A percentile compares a stretch with the other conserved stretches of the same genome.
These are phyloP conservation scores for Orientallactaga sibirica DNA, from an alignment of 2,797 vertebrate genomes.

Conservation along the genomic window DNA sequence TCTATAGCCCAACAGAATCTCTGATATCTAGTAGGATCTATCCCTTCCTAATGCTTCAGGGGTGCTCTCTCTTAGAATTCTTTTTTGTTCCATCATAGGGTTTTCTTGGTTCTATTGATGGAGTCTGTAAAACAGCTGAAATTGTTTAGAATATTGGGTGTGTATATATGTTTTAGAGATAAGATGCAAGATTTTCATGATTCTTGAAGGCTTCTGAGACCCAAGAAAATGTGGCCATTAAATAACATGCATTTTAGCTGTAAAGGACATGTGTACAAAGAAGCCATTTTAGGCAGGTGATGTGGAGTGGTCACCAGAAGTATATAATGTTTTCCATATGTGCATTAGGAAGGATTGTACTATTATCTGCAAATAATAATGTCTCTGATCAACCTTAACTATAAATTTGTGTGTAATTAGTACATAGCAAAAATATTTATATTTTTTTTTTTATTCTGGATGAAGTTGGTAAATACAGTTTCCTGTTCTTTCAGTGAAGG, in stretches of 20 bases:
- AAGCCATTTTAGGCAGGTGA: conserved; percentile 35
- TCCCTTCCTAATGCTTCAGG: background rate
- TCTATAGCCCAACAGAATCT: background rate
- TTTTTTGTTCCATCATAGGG: background rate
- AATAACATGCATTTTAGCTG: background rate
- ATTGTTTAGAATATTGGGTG: background rate
- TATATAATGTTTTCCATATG: conserved; percentile 26
- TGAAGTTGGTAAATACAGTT: conserved; percentile 56
- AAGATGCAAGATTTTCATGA: background rate
- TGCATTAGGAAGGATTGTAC: conserved; percentile 9
- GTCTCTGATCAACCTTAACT: conserved; percentile 22
- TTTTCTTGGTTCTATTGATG: background rate
- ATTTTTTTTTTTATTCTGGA: conserved; percentile 48
- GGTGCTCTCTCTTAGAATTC: conserved; percentile 1
- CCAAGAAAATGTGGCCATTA: background rate
- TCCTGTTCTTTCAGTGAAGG: conserved; percentile 2
- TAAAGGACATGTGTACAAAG: background rate
- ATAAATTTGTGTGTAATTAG: conserved; percentile 40
- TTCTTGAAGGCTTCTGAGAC: conserved; percentile 43
- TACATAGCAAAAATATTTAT: conserved; percentile 39
- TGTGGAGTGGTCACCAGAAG: background rate
- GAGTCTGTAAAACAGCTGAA: background rate
- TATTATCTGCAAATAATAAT: conserved; percentile 30
- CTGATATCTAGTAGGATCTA: background rate
- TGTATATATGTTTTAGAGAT: conserved; percentile 7